Evolutionary conservation across 2,888 invertebrate species (phyloP).

Genomic region (Rotaria socialis): DNA sequence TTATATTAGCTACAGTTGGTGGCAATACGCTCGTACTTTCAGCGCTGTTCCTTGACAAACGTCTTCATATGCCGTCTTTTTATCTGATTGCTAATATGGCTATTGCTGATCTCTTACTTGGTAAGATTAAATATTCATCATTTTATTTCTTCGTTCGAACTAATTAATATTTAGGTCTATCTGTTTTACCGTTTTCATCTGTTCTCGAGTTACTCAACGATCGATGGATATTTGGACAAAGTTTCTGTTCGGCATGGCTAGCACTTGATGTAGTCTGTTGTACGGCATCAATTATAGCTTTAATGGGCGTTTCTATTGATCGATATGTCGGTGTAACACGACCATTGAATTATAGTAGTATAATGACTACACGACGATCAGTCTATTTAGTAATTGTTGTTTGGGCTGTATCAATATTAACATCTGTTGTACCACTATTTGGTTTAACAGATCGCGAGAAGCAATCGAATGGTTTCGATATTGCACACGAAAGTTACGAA

Average conservation of each 20-base stretch:
- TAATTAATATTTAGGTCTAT: conserved; percentile 47
- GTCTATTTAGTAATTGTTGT: conserved; percentile 60
- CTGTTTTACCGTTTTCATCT: conserved; percentile 58
- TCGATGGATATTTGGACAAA: conserved; percentile 55
- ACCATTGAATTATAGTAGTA: conserved; percentile 48
- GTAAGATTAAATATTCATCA: conserved; percentile 49
- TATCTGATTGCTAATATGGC: conserved; percentile 70
- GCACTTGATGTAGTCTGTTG: conserved; percentile 44
- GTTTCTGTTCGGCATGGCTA: conserved; percentile 51
- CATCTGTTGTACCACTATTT: conserved; percentile 67
- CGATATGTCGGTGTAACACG: conserved; percentile 46
- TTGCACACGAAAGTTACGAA: not conserved
- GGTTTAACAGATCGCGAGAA: conserved; percentile 61
- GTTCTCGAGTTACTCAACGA: conserved; percentile 56
- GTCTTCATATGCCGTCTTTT: conserved; percentile 65
- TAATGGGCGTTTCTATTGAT: conserved; percentile 43
- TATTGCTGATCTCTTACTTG: conserved; percentile 67
- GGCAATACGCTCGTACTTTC: conserved; percentile 63
- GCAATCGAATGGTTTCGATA: conserved; percentile 42
- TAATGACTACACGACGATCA: conserved; percentile 55
- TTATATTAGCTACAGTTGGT: conserved; percentile 60
- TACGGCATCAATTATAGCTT: conserved; percentile 43
- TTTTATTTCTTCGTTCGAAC: not conserved
- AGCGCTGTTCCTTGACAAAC: conserved; percentile 61
- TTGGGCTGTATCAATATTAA: conserved; percentile 65